These are phyloP conservation scores for Cepaea hortensis DNA, from an alignment of 2,888 invertebrate species.

Conservation along the genomic window DNA sequence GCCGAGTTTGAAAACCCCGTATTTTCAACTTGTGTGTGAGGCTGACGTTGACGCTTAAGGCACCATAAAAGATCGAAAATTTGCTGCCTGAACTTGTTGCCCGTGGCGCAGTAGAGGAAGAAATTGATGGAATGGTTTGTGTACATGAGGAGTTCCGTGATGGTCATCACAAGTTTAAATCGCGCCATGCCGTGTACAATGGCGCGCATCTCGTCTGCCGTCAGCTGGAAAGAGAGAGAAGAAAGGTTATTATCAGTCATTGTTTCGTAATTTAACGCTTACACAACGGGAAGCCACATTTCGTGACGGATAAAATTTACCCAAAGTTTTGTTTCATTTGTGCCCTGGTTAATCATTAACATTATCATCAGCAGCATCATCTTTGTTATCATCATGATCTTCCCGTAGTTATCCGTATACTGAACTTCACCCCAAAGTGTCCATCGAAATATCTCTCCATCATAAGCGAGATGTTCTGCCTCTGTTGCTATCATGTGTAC, in stretches of 20 bases:
- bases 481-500: no score
- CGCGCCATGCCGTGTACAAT: conserved; percentile 46
- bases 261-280: no score
- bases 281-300: no score
- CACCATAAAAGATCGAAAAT: conserved; percentile 49
- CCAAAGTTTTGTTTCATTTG: no score
- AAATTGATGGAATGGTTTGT: conserved; percentile 70
- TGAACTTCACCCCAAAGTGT: no score
- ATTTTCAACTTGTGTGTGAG: neutral
- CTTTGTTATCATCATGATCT: no score
- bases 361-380: no score
- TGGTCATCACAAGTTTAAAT: conserved; percentile 56
- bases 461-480: no score
- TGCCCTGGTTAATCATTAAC: no score
- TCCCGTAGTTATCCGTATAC: no score
- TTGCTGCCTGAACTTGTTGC: conserved; percentile 65
- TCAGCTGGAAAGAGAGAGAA: neutral
- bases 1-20: conserved; percentile 4
- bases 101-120: conserved; percentile 68
- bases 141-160: conserved; percentile 64
- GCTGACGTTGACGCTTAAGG: neutral
- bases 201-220: neutral
- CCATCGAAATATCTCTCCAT: no score
- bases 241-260: neutral
- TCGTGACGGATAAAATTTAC: no score